Evolutionary conservation across 2,113 vertebrate genomes (phyloP), one percentile per base, ranked within the genome.

Genomic region (Spizaetus ornatus): DNA sequence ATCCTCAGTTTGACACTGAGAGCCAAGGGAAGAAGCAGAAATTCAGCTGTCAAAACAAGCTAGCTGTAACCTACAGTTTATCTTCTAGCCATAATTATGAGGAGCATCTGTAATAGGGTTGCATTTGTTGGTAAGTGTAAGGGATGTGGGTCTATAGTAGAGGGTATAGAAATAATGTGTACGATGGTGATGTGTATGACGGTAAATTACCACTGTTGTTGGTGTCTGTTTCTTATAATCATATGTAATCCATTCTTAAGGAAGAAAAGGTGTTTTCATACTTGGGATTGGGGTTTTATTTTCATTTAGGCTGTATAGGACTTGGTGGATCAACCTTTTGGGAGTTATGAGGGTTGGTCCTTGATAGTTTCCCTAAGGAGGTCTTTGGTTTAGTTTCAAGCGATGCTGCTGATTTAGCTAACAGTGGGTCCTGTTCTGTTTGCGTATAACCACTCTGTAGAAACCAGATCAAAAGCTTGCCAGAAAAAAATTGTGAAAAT

Each of bases 401-500:
- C 15, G 1, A 21, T 61, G 87, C 82, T 90, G 90, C 94, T 88
- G 82, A 29, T 36, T 27, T 19, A 52, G 65, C 45, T 56, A 34
- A n/a, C 76, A 53, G 69, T 21, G 71, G 67, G 47, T 93, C 82
- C 78, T 73, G 63, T 53, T 90, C 86, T 10, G 36, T 48, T 82
- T 55, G 78, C 10, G 13, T 93, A 29, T 52, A 80, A 82, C 82
- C 63, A 27, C 61, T 95, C 76, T 45, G 45, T 53, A 74, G 81
- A 70, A 74, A 88, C 66, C 88, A 63, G 95, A 89, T 71, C 73
- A 63, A 59, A 94, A 92, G 88, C 81, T 96, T 85, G 93, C 89
- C 90, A 90, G 96, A 85, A 84, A 42, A 67, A 81, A 58, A 65
- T 12, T 3, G 88, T 97, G 90, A 93, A 97, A 95, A 97, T 97